These are phyloP conservation scores for Didymodactylos carnosus DNA, from an alignment of 2,888 invertebrate species.

Conservation along the genomic window DNA sequence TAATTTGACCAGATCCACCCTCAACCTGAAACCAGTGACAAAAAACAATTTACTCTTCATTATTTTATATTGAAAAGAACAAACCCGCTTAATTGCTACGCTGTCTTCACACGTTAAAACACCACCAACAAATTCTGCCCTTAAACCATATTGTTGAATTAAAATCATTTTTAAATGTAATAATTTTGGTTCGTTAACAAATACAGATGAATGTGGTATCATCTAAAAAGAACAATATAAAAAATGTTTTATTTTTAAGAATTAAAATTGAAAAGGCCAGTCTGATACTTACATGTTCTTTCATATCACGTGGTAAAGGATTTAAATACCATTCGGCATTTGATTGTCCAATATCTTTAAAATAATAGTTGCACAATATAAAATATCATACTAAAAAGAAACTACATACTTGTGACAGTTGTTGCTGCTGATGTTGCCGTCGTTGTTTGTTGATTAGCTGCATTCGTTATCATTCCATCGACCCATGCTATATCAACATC, in stretches of 20 bases:
- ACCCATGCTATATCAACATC: constrained; percentile 92
- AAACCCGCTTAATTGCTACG: constrained; percentile 62
- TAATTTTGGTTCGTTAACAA: constrained; percentile 75
- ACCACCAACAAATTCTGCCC: constrained; percentile 70
- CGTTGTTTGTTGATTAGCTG: not conserved
- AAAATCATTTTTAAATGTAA: constrained; percentile 62
- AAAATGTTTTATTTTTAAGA: not conserved
- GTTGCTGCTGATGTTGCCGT: not conserved
- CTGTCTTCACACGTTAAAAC: constrained; percentile 78
- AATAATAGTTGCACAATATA: not conserved
- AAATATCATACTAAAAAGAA: not conserved
- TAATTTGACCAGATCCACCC: constrained; percentile 67
- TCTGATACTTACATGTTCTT: not conserved
- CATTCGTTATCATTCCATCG: constrained; percentile 41
- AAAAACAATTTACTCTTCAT: too few relatives aligned
- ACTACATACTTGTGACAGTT: not conserved
- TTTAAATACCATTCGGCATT: not conserved
- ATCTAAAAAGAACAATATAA: not conserved
- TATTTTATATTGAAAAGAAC: not conserved
- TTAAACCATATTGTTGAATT: constrained; percentile 43
- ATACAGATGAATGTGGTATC: constrained; percentile 47
- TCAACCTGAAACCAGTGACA: constrained; percentile 50
- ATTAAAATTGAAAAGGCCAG: too few relatives aligned
- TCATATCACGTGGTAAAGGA: not conserved
- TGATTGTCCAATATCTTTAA: not conserved